Conservation (phyloP, 2,888 invertebrate genomes). For the Chymomyza fuscimana region DNA sequence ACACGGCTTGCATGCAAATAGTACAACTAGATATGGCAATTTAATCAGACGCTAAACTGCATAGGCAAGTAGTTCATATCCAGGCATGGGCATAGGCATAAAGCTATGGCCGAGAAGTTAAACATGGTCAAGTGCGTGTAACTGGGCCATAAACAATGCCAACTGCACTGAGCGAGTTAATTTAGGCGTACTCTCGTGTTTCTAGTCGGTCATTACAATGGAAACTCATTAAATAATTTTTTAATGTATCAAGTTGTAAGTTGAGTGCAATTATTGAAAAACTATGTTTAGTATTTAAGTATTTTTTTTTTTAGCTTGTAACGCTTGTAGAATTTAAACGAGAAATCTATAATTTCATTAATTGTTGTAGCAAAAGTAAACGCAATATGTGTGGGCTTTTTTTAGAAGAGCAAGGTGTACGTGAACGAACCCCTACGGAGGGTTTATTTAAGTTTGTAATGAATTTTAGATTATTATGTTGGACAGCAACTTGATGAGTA, state of each 20-base stretch:
- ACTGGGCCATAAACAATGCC: constrained; percentile 59
- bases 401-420: background rate
- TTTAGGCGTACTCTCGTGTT: constrained; percentile 28
- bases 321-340: background rate
- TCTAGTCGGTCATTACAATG: constrained; percentile 32
- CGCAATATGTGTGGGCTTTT: background rate
- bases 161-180: constrained; percentile 32
- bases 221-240: constrained; percentile 69
- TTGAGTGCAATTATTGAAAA: background rate
- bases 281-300: background rate
- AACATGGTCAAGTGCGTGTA: constrained; percentile 56
- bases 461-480: background rate
- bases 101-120: background rate
- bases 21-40: constrained; percentile 8
- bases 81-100: background rate
- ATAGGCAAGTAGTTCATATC: background rate
- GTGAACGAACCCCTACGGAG: background rate
- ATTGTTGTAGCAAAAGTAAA: background rate
- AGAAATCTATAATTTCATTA: background rate
- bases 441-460: background rate
- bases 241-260: constrained; percentile 62
- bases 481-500: too few species aligned
- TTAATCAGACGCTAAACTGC: constrained; percentile 2
- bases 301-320: background rate
- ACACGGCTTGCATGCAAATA: constrained; percentile 25